Conservation (phyloP, 1,140 invertebrate species). For the Drosophila nasuta region DNA sequence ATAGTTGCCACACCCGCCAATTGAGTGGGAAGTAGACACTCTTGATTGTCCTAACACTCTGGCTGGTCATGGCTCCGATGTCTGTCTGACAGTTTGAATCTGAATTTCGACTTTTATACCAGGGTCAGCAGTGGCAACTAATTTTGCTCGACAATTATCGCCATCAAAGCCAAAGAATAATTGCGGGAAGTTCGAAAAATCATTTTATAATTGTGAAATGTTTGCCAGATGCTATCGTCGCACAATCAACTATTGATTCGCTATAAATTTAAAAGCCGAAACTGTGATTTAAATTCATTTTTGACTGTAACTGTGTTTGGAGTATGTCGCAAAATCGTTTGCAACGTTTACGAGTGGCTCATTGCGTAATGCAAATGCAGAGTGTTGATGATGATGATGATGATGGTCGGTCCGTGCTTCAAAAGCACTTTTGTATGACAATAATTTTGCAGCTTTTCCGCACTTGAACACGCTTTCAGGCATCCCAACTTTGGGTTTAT, state of each 20-base stretch:
- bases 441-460: slow-evolving; percentile 79
- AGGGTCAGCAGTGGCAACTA: neutral
- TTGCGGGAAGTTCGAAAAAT: slow-evolving; percentile 9
- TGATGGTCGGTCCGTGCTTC: slow-evolving; percentile 39
- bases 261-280: too few species aligned
- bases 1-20: slow-evolving; percentile 25
- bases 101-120: slow-evolving; percentile 30
- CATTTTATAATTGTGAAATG: slow-evolving; percentile 20
- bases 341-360: slow-evolving; percentile 7
- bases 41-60: neutral
- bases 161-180: slow-evolving; percentile 29
- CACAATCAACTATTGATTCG: too few species aligned
- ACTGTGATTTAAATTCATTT: too few species aligned
- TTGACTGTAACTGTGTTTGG: neutral
- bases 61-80: neutral
- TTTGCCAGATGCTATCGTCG: slow-evolving; percentile 11
- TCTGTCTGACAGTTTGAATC: neutral
- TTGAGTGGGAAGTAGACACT: slow-evolving; percentile 40
- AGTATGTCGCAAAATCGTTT: neutral
- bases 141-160: slow-evolving; percentile 41
- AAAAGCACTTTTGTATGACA: slow-evolving; percentile 78
- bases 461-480: slow-evolving; percentile 54
- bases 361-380: neutral
- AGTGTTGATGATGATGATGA: neutral
- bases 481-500: slow-evolving; percentile 52